Base-by-base conservation (phyloP, 2,113 vertebrate genomes). In the Leucoraja erinaceus region DNA sequence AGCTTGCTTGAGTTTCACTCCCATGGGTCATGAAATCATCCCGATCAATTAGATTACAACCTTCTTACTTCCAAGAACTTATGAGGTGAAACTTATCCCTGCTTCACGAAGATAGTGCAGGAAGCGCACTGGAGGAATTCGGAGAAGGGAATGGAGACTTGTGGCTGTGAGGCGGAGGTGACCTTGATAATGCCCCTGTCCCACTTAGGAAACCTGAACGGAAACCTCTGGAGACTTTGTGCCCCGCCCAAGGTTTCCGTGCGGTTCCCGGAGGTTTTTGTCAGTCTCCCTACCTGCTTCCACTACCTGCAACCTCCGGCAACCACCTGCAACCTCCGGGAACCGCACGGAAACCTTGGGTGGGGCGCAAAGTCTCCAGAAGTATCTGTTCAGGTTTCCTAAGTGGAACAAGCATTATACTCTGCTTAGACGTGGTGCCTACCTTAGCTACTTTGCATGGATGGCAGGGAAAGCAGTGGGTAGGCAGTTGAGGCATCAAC, bases 11-110 rank as follows among this genome's bases (percentile, higher is more conserved):
- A 63, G 59, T 63, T 31, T 61, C 59, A 31, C 59, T 63, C 28
- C 61, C 25, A 63, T 63, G 4, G 28, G 25, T 31, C n/a, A 59
- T 86, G 83, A n/a, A 31, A 61, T 88, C 56, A 63, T 18, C 83
- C 28, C 28, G 28, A 86, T 86, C 59, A 61, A 63, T 88, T 88
- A 31, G 63, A 63, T 88, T 63, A 88, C 83, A 31, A 31, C 5
- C 59, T 31, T 88, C 83, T 88, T 63, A 88, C 5, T 88, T 63
- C 56, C 83, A 88, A 63, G 83, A 88, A 88, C 28, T 5, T 63
- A 31, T 4, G 59, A 88, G 28, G 59, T 88, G 83, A 63, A 59
- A 88, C 31, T 28, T 63, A 63, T 88, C 28, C 1, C 59, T 63
- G 83, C 59, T 88, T 7, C 59, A 31, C 7, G 7, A n/a, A 31